Conservation (phyloP, 2,888 invertebrate species). For the Halictus quadricinctus region DNA sequence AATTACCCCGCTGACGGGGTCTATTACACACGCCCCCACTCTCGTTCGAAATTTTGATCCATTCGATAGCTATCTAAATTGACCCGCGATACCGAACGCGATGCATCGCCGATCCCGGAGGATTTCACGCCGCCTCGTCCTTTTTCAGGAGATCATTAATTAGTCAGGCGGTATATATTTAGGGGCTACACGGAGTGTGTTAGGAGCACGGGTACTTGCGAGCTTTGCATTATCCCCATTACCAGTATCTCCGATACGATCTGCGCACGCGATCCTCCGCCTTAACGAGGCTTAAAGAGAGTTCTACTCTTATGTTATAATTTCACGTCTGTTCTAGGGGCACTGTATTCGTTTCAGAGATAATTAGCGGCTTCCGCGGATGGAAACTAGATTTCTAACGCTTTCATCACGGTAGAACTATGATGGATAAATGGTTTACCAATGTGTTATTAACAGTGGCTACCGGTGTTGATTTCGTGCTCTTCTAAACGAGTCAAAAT, state of each 20-base stretch:
- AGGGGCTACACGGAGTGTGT: slow-evolving; percentile 37
- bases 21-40: slow-evolving; percentile 66
- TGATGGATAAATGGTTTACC: not conserved
- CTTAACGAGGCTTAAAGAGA: not conserved
- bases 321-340: not conserved
- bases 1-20: slow-evolving; percentile 74
- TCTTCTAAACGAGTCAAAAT: not conserved
- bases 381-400: not conserved
- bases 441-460: not conserved
- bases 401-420: not conserved
- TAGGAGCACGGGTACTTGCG: slow-evolving; percentile 48
- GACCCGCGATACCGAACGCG: slow-evolving; percentile 60
- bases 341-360: not conserved
- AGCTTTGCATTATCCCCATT: slow-evolving; percentile 54
- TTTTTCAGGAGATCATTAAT: slow-evolving; percentile 65
- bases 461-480: not conserved
- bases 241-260: slow-evolving; percentile 36
- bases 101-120: slow-evolving; percentile 45
- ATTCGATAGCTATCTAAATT: slow-evolving; percentile 76
- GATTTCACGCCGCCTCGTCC: slow-evolving; percentile 42
- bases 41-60: slow-evolving; percentile 71
- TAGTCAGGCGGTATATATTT: slow-evolving; percentile 58
- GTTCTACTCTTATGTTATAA: slow-evolving; percentile 1
- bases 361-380: not conserved
- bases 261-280: slow-evolving; percentile 14